Evolutionary conservation across 2,888 invertebrate genomes (phyloP).

Genomic region (Ectobius pallidus): DNA sequence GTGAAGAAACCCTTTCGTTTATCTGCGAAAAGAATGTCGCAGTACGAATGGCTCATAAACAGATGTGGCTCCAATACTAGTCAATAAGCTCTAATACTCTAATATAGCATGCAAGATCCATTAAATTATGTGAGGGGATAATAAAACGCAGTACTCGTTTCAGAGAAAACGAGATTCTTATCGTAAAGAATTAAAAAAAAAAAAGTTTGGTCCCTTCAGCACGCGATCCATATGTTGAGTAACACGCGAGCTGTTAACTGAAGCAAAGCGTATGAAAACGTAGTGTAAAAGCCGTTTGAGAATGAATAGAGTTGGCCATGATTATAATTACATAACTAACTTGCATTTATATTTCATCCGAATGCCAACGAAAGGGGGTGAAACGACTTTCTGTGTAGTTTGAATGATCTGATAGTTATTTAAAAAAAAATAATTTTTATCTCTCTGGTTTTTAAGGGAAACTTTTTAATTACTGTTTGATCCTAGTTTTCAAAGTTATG

Average conservation of each 20-base stretch:
- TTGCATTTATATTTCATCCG: slow-evolving; percentile 2
- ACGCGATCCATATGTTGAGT: slow-evolving; percentile 35
- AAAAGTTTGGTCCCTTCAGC: slow-evolving; percentile 19
- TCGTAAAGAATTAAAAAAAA: slow-evolving; percentile 36
- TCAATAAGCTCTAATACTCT: slow-evolving; percentile 32
- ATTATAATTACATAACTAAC: slow-evolving; percentile 15
- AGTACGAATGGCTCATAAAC: too few species aligned
- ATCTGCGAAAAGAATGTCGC: too few species aligned
- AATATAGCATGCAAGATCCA: slow-evolving; percentile 35
- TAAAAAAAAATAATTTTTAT: not conserved
- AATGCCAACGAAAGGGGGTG: not conserved
- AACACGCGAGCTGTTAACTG: slow-evolving; percentile 29
- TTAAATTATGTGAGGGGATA: slow-evolving; percentile 33
- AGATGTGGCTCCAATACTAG: slow-evolving; percentile 23
- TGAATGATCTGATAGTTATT: slow-evolving; percentile 20
- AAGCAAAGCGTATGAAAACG: slow-evolving; percentile 12
- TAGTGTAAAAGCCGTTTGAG: not conserved
- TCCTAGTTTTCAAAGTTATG: slow-evolving; percentile 24
- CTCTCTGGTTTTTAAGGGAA: not conserved
- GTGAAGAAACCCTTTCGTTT: too few species aligned
- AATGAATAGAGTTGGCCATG: not conserved
- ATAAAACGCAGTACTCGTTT: slow-evolving; percentile 34
- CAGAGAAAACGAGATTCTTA: slow-evolving; percentile 38
- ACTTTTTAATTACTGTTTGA: slow-evolving; percentile 31
- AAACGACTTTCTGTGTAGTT: not conserved